Percentiles rank a stretch among this genome's conserved stretches.
These are phyloP conservation scores for Pteropus rufus DNA, from an alignment of 2,797 vertebrate species.

Conservation along the genomic window DNA sequence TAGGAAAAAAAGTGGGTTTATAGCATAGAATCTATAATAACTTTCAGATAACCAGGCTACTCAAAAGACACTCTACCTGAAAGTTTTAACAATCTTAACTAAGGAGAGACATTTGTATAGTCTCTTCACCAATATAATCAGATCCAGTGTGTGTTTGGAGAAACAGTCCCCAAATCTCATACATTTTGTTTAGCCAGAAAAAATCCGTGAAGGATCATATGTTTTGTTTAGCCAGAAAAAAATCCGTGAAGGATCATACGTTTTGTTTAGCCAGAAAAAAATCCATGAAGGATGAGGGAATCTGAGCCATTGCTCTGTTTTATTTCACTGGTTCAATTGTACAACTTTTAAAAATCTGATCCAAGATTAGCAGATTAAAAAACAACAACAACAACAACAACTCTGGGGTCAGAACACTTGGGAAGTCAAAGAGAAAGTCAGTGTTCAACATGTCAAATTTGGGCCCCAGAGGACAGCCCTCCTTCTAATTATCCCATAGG, in stretches of 20 bases:
- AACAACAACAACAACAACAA: background rate
- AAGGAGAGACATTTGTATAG: background rate
- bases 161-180: slow-evolving; percentile 26
- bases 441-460: background rate
- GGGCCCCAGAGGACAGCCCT: background rate
- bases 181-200: slow-evolving; percentile 40
- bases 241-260: slow-evolving; percentile 32
- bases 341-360: background rate
- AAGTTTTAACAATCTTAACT: background rate
- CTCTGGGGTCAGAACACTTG: background rate
- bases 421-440: slow-evolving; percentile 20
- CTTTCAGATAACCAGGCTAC: background rate
- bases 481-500: background rate
- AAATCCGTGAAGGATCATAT: slow-evolving; percentile 38
- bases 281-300: slow-evolving; percentile 48
- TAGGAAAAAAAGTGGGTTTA: background rate
- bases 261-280: slow-evolving; percentile 35
- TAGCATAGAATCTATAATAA: background rate
- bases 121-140: background rate
- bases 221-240: slow-evolving; percentile 28
- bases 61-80: background rate
- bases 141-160: background rate
- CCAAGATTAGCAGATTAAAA: slow-evolving; percentile 2
- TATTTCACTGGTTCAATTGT: slow-evolving; percentile 28
- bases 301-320: slow-evolving; percentile 41